Conservation (phyloP, 2,797 vertebrate genomes). For the Premnoplex brunnescens region DNA sequence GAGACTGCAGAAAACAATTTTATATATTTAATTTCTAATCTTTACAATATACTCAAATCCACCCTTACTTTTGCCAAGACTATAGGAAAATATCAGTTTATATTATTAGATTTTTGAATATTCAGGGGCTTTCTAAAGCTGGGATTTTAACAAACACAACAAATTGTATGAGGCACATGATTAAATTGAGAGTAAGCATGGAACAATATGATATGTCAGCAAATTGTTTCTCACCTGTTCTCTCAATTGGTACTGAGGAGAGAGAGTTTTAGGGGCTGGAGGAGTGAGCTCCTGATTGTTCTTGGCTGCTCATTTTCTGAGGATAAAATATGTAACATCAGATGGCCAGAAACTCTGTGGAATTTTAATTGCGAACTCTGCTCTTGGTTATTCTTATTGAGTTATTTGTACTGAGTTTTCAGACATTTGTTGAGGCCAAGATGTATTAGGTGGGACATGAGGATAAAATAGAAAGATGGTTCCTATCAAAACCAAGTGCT, state of each 20-base stretch:
- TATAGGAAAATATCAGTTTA: not conserved
- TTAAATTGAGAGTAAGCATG: not conserved
- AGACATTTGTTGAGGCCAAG: not conserved
- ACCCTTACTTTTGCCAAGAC: not conserved
- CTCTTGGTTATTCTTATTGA: not conserved
- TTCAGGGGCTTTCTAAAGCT: not conserved
- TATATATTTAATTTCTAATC: not conserved
- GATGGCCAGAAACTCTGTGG: not conserved
- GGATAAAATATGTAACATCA: not conserved
- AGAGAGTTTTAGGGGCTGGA: not conserved
- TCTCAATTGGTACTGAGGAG: not conserved
- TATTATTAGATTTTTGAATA: not conserved
- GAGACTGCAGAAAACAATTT: not conserved
- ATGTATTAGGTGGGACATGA: not conserved
- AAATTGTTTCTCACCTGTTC: not conserved
- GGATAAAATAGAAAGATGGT: not conserved
- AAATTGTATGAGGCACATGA: not conserved
- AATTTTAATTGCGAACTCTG: not conserved
- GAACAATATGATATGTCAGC: not conserved
- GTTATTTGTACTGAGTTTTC: not conserved
- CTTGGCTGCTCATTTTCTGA: not conserved
- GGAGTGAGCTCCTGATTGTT: not conserved
- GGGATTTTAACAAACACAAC: not conserved
- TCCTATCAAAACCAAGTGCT: not conserved
- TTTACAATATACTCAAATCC: not conserved